Evolutionary conservation across 37 sponge, comb jelly and placozoan genomes (phyloP), one percentile per base, ranked within the genome.

Genomic region (Aplysina aerophoba): DNA sequence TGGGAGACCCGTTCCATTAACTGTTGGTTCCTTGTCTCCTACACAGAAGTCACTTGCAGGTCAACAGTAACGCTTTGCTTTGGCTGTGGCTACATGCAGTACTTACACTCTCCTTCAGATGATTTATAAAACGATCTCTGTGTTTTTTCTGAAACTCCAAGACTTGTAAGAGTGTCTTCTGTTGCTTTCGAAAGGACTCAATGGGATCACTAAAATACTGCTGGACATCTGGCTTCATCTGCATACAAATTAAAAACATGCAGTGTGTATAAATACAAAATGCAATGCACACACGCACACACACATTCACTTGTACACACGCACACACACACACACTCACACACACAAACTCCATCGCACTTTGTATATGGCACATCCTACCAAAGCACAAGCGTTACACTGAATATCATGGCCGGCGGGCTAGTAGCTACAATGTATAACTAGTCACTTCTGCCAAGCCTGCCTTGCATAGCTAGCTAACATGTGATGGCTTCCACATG

Each of bases 131-230:
- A 0, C 78, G 44, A 75, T 75, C 78, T 41, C 78, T 40, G 78
- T 75, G 78, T 16, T 75, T 75, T 54, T 75, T 75, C 38, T 75
- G 78, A 11, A 75, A 75, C 25, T 75, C 78, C 31, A 75, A 25
- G 40, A 75, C 25, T 24, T 75, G 78, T 19, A 75, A n/a, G 15
- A 75, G 37, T 44, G 53, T 75, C 78, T 75, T 75, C 54, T 75
- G 78, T 24, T 75, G 78, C 25, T 75, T 75, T 36, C 37, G 33
- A 19, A 75, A 36, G 21, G 24, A 31, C n/a, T 75, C 78, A 31
- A 75, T n/a, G n/a, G 54, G 44, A 75, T 75, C 78, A 53, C 54
- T 50, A 36, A 75, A 75, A 25, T 75, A 75, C 25, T 75, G 78
- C n/a, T 50, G 44, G 41, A 75, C 41, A 24, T 75, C 78, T 15